These are phyloP conservation scores for Morbakka virulenta DNA, from an alignment of 30 jellyfish, hydroid and myxozoan species.

Conservation along the genomic window DNA sequence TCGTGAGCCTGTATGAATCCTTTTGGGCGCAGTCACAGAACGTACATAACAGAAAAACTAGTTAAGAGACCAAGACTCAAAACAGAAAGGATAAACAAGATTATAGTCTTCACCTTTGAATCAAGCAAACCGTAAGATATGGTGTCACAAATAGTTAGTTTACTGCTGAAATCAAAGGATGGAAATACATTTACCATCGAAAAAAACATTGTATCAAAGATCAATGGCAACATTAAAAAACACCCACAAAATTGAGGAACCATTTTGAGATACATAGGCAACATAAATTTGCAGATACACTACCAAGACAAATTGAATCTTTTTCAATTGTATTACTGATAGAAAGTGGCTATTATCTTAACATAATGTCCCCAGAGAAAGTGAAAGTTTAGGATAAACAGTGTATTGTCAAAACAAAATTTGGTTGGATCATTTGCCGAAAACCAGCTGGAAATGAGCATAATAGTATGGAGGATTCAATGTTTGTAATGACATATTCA, in stretches of 20 bases:
- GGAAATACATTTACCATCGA: conserved; percentile 1
- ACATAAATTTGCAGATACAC: conserved; percentile 19
- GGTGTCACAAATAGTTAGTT: not conserved
- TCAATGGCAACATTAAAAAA: conserved; percentile 17
- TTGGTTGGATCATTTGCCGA: conserved; percentile 17
- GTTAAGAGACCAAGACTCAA: too few species aligned
- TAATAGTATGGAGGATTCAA: not conserved
- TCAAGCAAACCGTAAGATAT: not conserved
- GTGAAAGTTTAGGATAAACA: too few species aligned
- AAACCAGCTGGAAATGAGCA: not conserved
- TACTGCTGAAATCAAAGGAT: not conserved
- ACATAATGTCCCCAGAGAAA: conserved; percentile 4
- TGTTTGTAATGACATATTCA: conserved; percentile 3
- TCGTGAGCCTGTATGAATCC: not conserved
- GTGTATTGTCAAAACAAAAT: not conserved
- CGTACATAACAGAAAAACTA: too few species aligned
- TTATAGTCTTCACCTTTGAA: conserved; percentile 8
- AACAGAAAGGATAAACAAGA: not conserved
- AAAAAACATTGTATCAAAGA: conserved; percentile 1
- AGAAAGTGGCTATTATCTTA: conserved; percentile 16
- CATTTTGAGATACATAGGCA: not conserved
- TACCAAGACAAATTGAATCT: conserved; percentile 8
- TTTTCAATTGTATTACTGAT: conserved; percentile 19
- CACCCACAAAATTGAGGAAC: not conserved
- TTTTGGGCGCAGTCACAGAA: conserved; percentile 11